Conservation (phyloP, 2,888 invertebrate genomes). For the Oligia fasciuncula region DNA sequence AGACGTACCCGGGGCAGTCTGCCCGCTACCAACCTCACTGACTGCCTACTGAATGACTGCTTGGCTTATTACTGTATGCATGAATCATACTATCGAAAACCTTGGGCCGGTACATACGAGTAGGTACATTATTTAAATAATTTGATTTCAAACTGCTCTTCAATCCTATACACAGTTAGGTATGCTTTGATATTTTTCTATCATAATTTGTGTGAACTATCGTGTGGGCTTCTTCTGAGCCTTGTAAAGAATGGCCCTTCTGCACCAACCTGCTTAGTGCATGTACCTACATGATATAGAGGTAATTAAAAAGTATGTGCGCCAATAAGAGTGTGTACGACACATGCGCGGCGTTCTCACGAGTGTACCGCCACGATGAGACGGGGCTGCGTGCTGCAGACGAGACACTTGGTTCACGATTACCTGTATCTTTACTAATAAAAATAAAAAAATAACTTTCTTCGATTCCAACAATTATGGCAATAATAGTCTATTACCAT, state of each 20-base stretch:
- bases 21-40: background rate
- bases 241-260: conserved; percentile 18
- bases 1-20: background rate
- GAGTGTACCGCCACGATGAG: conserved; percentile 66
- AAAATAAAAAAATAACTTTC: background rate
- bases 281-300: conserved; percentile 67
- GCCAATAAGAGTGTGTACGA: conserved; percentile 85
- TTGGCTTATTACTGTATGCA: background rate
- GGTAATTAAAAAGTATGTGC: conserved; percentile 83
- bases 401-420: conserved; percentile 10
- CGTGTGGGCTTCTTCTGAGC: background rate
- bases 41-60: background rate
- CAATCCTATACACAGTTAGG: background rate
- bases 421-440: conserved; percentile 15
- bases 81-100: background rate
- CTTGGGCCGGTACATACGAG: background rate
- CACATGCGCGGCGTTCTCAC: conserved; percentile 84
- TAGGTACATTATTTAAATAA: background rate
- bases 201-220: too few species aligned
- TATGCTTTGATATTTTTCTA: background rate
- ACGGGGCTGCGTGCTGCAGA: conserved; percentile 23
- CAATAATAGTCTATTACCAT: background rate
- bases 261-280: background rate
- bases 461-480: too few species aligned
- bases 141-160: background rate